Conservation (phyloP, 64 coral and sea anemone genomes). For the Trachythela sp. region DNA sequence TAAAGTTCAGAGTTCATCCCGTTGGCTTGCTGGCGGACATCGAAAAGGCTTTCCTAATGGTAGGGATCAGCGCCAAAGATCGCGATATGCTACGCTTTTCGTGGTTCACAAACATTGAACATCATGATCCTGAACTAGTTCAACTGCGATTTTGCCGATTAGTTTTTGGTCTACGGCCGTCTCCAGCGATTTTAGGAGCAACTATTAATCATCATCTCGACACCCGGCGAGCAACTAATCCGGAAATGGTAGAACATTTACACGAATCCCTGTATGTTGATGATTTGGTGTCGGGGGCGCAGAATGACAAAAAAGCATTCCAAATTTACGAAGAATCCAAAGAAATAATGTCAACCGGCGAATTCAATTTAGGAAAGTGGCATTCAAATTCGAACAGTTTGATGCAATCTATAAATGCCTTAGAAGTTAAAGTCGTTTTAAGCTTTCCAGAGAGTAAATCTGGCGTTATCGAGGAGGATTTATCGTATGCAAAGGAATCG, state of each 20-base stretch:
- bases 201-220: conserved; percentile 35
- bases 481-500: conserved; percentile 47
- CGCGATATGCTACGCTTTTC: background rate
- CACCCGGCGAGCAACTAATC: conserved; percentile 23
- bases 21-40: no score
- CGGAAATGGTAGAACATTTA: conserved; percentile 27
- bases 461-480: conserved; percentile 10
- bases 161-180: conserved; percentile 30
- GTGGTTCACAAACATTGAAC: no score
- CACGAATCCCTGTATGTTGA: conserved; percentile 53
- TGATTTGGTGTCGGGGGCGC: conserved; percentile 36
- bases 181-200: conserved; percentile 41
- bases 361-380: conserved; percentile 56
- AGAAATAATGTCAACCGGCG: conserved; percentile 41
- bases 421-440: background rate
- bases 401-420: background rate
- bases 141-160: background rate
- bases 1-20: no score
- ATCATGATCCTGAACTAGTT: background rate
- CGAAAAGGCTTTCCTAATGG: background rate
- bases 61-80: background rate
- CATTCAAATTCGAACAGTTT: conserved; percentile 40
- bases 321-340: conserved; percentile 38
- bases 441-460: no score
- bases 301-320: conserved; percentile 30